Conservation (phyloP, 2,888 invertebrate species). For the Cephus pygmeus region DNA sequence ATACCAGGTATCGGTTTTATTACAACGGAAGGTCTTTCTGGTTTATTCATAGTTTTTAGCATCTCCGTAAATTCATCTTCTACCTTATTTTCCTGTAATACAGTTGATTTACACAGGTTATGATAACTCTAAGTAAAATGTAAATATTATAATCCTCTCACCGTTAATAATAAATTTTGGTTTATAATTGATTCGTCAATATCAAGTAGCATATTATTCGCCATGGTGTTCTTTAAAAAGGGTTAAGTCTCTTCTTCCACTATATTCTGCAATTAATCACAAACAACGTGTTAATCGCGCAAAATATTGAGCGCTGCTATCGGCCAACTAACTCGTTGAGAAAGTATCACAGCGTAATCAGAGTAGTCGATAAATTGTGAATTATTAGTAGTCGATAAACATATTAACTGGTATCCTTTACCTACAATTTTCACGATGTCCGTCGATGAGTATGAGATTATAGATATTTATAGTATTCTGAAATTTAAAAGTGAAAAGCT, state of each 20-base stretch:
- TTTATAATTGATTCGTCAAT: slow-evolving; percentile 73
- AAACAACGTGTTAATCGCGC: background rate
- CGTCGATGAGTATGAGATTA: too few relatives aligned
- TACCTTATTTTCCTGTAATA: slow-evolving; percentile 68
- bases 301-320: background rate
- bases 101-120: slow-evolving; percentile 3
- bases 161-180: slow-evolving; percentile 66
- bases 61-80: slow-evolving; percentile 74
- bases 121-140: slow-evolving; percentile 4
- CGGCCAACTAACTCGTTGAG: background rate
- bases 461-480: too few relatives aligned
- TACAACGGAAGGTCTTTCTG: slow-evolving; percentile 70
- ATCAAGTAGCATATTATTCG: slow-evolving; percentile 71
- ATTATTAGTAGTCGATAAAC: too few relatives aligned
- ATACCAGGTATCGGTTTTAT: slow-evolving; percentile 79
- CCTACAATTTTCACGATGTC: background rate
- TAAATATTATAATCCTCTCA: slow-evolving; percentile 43
- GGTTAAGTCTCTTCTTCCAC: background rate
- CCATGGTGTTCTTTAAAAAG: slow-evolving; percentile 23
- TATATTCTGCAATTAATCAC: slow-evolving; percentile 5
- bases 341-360: background rate
- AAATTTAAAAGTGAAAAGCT: too few relatives aligned
- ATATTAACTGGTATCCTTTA: background rate
- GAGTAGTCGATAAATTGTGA: background rate
- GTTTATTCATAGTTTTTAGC: slow-evolving; percentile 66